A percentile compares a stretch with the other conserved stretches of the same genome.
phyloP scores from a whole-genome alignment of 2,797 vertebrate species.

The Pogoniulus pusillus region DNA sequence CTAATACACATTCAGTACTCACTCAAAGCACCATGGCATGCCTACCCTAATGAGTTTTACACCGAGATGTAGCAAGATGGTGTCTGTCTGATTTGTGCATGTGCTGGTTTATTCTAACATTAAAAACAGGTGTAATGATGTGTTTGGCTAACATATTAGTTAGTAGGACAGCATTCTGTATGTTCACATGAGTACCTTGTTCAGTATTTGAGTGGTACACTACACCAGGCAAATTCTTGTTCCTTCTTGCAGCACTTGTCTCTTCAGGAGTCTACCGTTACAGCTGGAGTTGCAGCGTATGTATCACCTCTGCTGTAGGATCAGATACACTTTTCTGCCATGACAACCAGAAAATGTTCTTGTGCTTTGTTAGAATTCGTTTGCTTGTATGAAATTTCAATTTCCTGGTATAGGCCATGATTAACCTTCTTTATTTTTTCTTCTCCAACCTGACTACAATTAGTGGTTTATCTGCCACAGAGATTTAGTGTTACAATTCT shows the following conservation, averaged over 20 bases:
- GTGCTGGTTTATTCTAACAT: background rate
- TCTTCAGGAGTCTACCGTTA: background rate
- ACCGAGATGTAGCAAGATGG: background rate
- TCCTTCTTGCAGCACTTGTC: background rate
- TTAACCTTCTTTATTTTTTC: background rate
- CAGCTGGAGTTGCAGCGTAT: background rate
- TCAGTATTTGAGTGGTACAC: background rate
- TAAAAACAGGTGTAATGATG: background rate
- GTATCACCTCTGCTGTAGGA: background rate
- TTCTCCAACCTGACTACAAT: background rate
- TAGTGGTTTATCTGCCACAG: background rate
- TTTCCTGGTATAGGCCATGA: background rate
- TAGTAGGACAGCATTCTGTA: background rate
- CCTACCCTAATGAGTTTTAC: background rate
- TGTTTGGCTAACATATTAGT: background rate
- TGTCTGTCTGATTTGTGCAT: background rate
- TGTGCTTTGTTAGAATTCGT: background rate
- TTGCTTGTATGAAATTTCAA: background rate
- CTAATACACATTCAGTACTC: background rate
- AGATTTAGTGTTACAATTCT: background rate
- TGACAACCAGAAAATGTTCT: background rate
- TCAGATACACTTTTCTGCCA: background rate
- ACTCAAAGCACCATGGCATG: background rate
- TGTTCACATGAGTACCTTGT: background rate
- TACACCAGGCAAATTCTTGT: background rate